These are phyloP conservation scores for Zygothrica quintamaculata DNA, from an alignment of 2,888 invertebrate species.

Conservation along the genomic window DNA sequence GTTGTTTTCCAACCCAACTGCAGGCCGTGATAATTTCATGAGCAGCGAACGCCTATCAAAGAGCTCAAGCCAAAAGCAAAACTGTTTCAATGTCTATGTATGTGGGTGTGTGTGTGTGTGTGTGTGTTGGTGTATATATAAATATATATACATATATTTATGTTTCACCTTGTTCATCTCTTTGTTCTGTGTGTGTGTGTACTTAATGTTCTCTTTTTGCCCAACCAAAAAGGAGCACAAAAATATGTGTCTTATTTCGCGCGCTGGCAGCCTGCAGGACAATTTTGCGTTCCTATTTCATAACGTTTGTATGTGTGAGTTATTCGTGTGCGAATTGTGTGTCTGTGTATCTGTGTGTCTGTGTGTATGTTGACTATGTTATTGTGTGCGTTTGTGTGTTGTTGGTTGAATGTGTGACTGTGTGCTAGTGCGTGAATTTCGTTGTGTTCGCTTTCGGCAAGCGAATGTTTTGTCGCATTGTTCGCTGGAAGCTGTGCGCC, in stretches of 20 bases:
- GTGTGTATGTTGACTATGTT: constrained; percentile 16
- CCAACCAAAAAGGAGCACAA: too few relatives aligned
- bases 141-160: constrained; percentile 19
- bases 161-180: constrained; percentile 62
- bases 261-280: constrained; percentile 45
- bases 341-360: background rate
- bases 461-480: constrained; percentile 19
- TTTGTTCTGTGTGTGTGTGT: constrained; percentile 35
- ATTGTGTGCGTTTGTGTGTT: constrained; percentile 11
- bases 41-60: constrained; percentile 34
- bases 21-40: constrained; percentile 48
- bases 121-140: constrained; percentile 2
- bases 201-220: constrained; percentile 26
- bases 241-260: constrained; percentile 49
- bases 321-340: constrained; percentile 1
- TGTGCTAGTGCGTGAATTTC: background rate
- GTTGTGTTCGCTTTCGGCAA: constrained; percentile 32
- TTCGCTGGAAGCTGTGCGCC: constrained; percentile 66
- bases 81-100: constrained; percentile 65
- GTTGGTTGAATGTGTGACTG: background rate
- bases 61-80: constrained; percentile 36
- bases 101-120: background rate
- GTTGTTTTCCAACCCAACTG: constrained; percentile 20
- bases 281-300: constrained; percentile 66
- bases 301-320: constrained; percentile 27